phyloP scores from a whole-genome alignment of 2,888 invertebrate genomes.

The Acrobasis suavella region DNA sequence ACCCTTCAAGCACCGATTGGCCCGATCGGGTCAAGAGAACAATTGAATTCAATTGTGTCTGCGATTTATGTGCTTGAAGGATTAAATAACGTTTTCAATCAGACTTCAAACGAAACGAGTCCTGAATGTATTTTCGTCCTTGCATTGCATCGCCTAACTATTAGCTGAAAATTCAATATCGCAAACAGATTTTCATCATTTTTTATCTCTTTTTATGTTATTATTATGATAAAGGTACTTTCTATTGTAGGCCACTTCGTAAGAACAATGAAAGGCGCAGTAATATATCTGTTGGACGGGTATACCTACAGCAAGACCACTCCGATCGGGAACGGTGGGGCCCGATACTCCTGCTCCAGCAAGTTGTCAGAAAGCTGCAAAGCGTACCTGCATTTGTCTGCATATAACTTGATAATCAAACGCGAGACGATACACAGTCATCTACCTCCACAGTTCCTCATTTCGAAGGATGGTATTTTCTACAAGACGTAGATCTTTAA shows the following conservation, averaged over 20 bases:
- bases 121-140: too few species aligned
- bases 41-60: too few species aligned
- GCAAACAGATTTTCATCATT: neutral
- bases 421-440: conserved; percentile 34
- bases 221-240: neutral
- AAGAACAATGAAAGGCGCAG: conserved; percentile 9
- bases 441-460: conserved; percentile 25
- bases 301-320: conserved; percentile 8
- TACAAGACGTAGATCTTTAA: neutral
- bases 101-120: too few species aligned
- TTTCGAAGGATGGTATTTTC: conserved; percentile 1
- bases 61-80: too few species aligned
- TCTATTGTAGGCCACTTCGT: conserved; percentile 11
- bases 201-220: neutral
- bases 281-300: neutral
- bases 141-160: too few species aligned
- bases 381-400: conserved; percentile 33
- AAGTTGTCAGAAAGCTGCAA: conserved; percentile 31
- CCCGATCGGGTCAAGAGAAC: too few species aligned
- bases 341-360: conserved; percentile 34
- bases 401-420: conserved; percentile 30
- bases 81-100: too few species aligned
- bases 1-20: too few species aligned
- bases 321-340: conserved; percentile 19
- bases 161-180: too few species aligned